A percentile compares a stretch with the other conserved stretches of the same genome.
Evolutionary conservation across 2,888 invertebrate species (phyloP).

Genomic region (Parnassius orleans): DNA sequence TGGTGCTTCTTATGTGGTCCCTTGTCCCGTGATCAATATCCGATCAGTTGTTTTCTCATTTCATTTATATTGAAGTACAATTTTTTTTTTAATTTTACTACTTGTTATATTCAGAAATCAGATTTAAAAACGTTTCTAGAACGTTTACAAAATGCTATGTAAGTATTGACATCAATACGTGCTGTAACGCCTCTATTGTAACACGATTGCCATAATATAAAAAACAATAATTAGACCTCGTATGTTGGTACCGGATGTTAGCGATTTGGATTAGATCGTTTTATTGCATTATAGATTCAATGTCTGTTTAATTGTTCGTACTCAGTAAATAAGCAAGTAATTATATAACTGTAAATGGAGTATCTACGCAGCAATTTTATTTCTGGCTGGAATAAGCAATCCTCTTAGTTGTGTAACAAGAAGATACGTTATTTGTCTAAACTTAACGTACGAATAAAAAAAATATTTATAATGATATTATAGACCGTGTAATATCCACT

Average conservation of each 20-base stretch:
- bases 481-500: too few relatives aligned
- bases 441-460: too few relatives aligned
- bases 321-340: neutral
- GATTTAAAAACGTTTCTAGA: neutral
- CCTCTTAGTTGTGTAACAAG: neutral
- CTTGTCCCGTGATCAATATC: too few relatives aligned
- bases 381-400: neutral
- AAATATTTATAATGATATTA: too few relatives aligned
- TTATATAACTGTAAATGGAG: neutral
- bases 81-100: too few relatives aligned
- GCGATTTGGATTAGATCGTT: slow-evolving; percentile 40
- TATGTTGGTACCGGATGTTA: slow-evolving; percentile 44
- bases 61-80: too few relatives aligned
- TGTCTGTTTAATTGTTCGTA: slow-evolving; percentile 26
- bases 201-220: slow-evolving; percentile 10
- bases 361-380: neutral
- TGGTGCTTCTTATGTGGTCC: too few relatives aligned
- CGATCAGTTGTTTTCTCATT: too few relatives aligned
- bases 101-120: too few relatives aligned
- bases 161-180: slow-evolving; percentile 37
- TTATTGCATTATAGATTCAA: slow-evolving; percentile 31
- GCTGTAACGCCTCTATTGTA: neutral
- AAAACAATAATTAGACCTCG: slow-evolving; percentile 32
- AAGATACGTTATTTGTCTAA: too few relatives aligned
- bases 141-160: neutral